Evolutionary conservation across 2,797 vertebrate species (phyloP).

Genomic region (Pitangus sulphuratus): DNA sequence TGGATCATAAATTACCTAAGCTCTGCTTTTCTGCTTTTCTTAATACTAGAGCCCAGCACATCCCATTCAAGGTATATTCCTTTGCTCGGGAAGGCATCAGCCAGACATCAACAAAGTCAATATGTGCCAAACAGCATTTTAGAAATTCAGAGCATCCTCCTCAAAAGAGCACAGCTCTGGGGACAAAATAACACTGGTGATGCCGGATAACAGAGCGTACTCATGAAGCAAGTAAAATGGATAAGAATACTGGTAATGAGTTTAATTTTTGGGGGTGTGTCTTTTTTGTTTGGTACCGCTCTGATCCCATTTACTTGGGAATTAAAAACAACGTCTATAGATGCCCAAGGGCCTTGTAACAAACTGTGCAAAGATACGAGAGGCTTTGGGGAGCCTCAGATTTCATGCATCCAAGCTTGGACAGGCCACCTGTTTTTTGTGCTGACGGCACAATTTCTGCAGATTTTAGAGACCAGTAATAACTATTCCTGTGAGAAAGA

Average conservation of each 20-base stretch:
- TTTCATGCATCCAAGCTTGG: neutral
- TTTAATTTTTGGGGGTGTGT: accelerated
- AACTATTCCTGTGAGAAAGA: neutral
- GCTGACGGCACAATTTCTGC: neutral
- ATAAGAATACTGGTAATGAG: neutral
- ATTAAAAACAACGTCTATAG: neutral
- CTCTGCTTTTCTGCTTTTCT: neutral
- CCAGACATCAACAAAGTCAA: neutral
- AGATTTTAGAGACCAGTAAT: neutral
- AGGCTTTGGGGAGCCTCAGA: neutral
- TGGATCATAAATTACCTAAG: neutral
- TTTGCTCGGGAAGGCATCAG: neutral
- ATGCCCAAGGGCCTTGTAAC: neutral
- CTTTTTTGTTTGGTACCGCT: neutral
- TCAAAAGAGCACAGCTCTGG: neutral
- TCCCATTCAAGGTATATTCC: neutral
- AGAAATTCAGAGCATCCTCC: neutral
- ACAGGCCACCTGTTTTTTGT: neutral
- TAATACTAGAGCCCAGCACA: neutral
- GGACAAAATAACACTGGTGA: neutral
- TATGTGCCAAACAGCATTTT: neutral
- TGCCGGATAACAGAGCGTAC: neutral
- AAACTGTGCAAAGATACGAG: neutral
- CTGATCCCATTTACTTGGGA: neutral
- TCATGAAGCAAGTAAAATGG: neutral